phyloP scores from a whole-genome alignment of 2,888 invertebrate genomes.

The Monopis laevigella region DNA sequence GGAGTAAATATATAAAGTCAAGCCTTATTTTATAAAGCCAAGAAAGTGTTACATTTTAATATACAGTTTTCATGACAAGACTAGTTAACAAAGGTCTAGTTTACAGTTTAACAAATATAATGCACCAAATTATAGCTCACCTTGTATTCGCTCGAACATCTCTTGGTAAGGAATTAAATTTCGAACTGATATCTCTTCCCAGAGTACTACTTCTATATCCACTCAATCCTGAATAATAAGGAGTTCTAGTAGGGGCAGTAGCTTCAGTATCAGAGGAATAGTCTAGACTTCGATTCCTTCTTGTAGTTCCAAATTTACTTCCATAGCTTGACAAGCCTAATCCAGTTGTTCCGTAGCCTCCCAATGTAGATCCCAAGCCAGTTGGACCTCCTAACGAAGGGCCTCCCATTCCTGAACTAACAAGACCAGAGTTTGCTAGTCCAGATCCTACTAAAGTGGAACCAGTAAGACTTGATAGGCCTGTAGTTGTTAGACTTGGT shows the following conservation, averaged over 20 bases:
- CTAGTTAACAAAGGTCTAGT: too few species aligned
- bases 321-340: constrained; percentile 51
- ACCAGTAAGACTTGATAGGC: constrained; percentile 54
- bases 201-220: constrained; percentile 60
- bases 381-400: constrained; percentile 45
- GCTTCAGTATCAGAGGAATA: constrained; percentile 97
- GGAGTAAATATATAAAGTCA: too few species aligned
- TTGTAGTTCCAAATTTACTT: constrained; percentile 69
- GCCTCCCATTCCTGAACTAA: constrained; percentile 45
- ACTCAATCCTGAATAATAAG: constrained; percentile 75
- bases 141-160: constrained; percentile 71
- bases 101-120: too few species aligned
- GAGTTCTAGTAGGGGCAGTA: constrained; percentile 78
- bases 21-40: too few species aligned
- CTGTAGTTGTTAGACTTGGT: constrained; percentile 48
- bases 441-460: constrained; percentile 52
- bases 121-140: too few species aligned
- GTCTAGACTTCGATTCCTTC: constrained; percentile 84
- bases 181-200: constrained; percentile 69
- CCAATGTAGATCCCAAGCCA: constrained; percentile 45
- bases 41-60: too few species aligned
- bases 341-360: constrained; percentile 50
- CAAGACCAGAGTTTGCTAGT: constrained; percentile 45
- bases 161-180: constrained; percentile 78
- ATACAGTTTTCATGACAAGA: too few species aligned